phyloP scores from a whole-genome alignment of 1,140 invertebrate species.

The Papilio helenus region DNA sequence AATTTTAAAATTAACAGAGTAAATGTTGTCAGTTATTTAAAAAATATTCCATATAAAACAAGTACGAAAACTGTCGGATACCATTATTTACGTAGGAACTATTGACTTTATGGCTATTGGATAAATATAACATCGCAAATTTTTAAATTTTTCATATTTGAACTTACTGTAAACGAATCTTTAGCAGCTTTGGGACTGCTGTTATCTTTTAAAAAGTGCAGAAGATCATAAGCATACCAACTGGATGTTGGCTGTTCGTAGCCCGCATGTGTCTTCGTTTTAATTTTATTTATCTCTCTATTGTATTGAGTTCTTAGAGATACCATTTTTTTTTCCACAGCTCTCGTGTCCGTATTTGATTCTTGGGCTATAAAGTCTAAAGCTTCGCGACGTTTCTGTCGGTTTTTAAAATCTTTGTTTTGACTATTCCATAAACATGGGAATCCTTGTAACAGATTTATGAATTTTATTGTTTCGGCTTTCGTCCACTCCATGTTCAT shows the following conservation, averaged over 20 bases:
- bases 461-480: slow-evolving; percentile 15
- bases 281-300: slow-evolving; percentile 10
- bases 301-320: slow-evolving; percentile 4
- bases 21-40: no score
- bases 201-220: not conserved
- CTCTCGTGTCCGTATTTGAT: not conserved
- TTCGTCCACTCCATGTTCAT: slow-evolving; percentile 7
- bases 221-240: not conserved
- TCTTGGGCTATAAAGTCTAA: slow-evolving; percentile 4
- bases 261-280: not conserved
- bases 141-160: not conserved
- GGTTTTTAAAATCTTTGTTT: slow-evolving; percentile 1
- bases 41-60: not conserved
- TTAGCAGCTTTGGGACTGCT: not conserved
- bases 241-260: not conserved
- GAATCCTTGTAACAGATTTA: not conserved
- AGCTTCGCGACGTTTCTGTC: slow-evolving; percentile 4
- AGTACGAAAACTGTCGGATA: not conserved
- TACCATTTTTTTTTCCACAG: slow-evolving; percentile 11
- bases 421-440: slow-evolving; percentile 12
- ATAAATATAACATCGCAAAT: no score
- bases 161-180: slow-evolving; percentile 3
- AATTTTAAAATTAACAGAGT: no score
- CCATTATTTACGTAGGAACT: not conserved
- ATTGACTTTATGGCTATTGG: not conserved